Base-by-base conservation (phyloP, 2,888 invertebrate species). In the Chrysolina americana region DNA sequence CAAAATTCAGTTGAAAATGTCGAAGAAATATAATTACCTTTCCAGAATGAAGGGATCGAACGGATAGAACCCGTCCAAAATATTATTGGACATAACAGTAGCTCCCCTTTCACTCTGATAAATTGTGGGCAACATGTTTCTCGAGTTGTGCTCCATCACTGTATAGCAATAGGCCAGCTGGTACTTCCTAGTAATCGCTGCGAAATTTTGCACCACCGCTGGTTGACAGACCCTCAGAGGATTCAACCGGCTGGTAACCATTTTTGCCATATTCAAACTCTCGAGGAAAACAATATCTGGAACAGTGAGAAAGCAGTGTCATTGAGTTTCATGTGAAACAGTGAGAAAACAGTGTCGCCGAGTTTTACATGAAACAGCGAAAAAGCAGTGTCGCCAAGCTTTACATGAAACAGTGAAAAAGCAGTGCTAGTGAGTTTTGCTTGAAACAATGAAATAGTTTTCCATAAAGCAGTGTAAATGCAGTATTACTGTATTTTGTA, bases 141-240 rank as follows among this genome's bases (percentile, higher is more conserved):
- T 89, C 0, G 91, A 87, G 88, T 98, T 98, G 81, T 94, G 92
- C 87, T 98, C 97, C 50, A 98, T 93, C 64, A 98, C 92, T 0
- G 96, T 92, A 86, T 96, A 95, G 87, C 98, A 98, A 88, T 98
- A 98, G 0, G 95, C 96, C 69, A 98, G 90, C 85, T 98, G 98
- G 86, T 97, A 95, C 11, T 93, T 91, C 66, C 95, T 91, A 0
- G 96, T 94, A 1, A 96, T 92, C 0, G 94, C 92, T 0, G 96
- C 94, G 87, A 97, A 97, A 21, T 94, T 93, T 76, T 94, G 92
- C 0, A 93, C 93, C 17, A 97, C 93, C 1, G 93, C 92, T 0
- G 93, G 91, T 50, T 94, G 91, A 85, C 98, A 97, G 0, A 94
- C 92, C 70, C 94, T 91, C 21, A 99, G 89, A 0, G 99, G 99